These are phyloP conservation scores for Campylorhamphus procurvoides DNA, from an alignment of 2,113 vertebrate genomes.

Conservation along the genomic window DNA sequence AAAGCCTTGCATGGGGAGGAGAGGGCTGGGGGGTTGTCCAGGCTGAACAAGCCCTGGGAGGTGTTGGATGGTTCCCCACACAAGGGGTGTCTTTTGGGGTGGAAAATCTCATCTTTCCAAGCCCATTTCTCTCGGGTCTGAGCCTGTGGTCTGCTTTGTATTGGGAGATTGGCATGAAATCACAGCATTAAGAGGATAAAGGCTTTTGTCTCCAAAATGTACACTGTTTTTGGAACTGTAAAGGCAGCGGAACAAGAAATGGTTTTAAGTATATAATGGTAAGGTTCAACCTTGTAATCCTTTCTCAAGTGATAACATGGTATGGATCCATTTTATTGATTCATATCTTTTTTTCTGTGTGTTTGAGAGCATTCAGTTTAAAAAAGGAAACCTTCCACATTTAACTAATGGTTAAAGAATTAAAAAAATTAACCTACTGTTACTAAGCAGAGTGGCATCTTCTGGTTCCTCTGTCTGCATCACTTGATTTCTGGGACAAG, in stretches of 20 bases:
- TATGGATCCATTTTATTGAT: slow-evolving; percentile 18
- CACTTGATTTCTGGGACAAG: background rate
- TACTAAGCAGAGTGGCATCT: background rate
- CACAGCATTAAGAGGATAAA: slow-evolving; percentile 38
- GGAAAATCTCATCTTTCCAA: slow-evolving; percentile 38
- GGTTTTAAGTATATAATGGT: slow-evolving; percentile 13
- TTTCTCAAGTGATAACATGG: slow-evolving; percentile 32
- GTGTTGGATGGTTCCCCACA: background rate
- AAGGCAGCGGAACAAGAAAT: slow-evolving; percentile 32
- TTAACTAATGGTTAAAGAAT: background rate
- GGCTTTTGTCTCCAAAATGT: slow-evolving; percentile 58
- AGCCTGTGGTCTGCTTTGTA: slow-evolving; percentile 52
- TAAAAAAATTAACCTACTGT: background rate
- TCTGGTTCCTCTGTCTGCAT: background rate
- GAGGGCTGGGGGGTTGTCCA: background rate
- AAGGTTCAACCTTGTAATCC: slow-evolving; percentile 3
- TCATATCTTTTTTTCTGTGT: background rate
- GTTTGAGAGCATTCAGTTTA: background rate
- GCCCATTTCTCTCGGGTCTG: slow-evolving; percentile 10
- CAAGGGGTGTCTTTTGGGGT: slow-evolving; percentile 24
- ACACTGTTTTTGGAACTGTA: background rate
- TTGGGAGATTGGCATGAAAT: slow-evolving; percentile 61
- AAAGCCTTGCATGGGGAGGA: background rate
- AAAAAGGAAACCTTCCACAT: background rate
- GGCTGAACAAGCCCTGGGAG: background rate